phyloP scores from a whole-genome alignment of 2,113 vertebrate genomes.

The Crotophaga sulcirostris region DNA sequence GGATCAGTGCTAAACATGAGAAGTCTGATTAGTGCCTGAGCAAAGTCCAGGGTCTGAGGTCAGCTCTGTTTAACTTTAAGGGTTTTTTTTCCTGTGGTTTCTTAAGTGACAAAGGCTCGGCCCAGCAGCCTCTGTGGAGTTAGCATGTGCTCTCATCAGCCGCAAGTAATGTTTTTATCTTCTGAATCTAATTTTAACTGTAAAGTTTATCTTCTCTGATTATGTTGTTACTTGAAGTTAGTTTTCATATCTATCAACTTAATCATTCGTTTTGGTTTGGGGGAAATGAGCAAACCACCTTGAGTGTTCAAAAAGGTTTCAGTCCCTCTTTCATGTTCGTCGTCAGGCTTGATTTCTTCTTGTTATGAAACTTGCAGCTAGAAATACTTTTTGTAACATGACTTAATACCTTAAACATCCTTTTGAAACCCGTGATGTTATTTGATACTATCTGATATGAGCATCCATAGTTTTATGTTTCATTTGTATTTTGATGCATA shows the following conservation, averaged over 20 bases:
- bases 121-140: background rate
- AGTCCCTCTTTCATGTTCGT: conserved; percentile 14
- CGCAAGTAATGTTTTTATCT: conserved; percentile 41
- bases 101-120: background rate
- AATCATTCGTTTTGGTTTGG: background rate
- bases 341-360: conserved; percentile 48
- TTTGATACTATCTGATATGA: background rate
- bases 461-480: background rate
- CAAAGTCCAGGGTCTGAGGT: conserved; percentile 48
- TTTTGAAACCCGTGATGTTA: conserved; percentile 29
- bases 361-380: conserved; percentile 25
- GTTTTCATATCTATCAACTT: conserved; percentile 52
- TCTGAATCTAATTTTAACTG: conserved; percentile 26
- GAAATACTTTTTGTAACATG: background rate
- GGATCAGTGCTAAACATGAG: background rate
- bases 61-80: background rate
- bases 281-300: conserved; percentile 29
- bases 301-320: conserved; percentile 51
- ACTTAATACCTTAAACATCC: conserved; percentile 47
- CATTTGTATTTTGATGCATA: conserved; percentile 15
- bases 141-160: conserved; percentile 1
- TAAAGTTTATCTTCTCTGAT: conserved; percentile 33
- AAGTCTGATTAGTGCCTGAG: background rate
- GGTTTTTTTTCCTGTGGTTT: background rate
- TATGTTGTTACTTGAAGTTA: conserved; percentile 27